Evolutionary conservation across 2,888 invertebrate species (phyloP), one percentile per base, ranked within the genome.

Genomic region (Nemurella pictetii): DNA sequence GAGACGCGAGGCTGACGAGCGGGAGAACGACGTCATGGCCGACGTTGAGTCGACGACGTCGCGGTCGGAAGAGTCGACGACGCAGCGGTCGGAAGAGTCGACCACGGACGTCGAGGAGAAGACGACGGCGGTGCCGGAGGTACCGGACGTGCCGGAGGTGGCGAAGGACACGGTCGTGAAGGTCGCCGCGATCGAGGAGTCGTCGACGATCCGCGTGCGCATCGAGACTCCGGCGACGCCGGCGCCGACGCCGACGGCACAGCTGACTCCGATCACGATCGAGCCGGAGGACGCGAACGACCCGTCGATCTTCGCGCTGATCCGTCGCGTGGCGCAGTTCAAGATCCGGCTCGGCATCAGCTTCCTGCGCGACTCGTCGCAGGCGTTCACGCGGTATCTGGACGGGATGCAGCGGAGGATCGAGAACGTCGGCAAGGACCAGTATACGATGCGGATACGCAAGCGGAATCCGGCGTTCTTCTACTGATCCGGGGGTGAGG

Each of bases 331-430:
- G 73, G 92, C 95, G 0, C 94, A 95, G 88, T 92, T 95, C 84
- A 95, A 95, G 89, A 90, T 95, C 35, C 92, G 93, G 88, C 89
- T 95, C 80, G 95, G 95, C 0, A 89, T 95, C 84, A 94, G 94
- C 85, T 91, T 95, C 86, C 89, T 95, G 25, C 94, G 94, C 88
- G 94, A 93, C 85, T 94, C 95, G 0, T 94, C 95, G 12, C 93
- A 94, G 84, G 93, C 94, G 4, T 90, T 95, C 82, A 93, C 94
- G 35, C 93, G 92, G 88, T 95, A 95, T 89, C 90, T 95, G 75
- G 92, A 92, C 84, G 92, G 92, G 87, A 93, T 94, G 86, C 93
- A 95, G 88, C 88, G 88, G 89, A 84, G 85, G 78, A 55, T 85
- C 25, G 85, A 83, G 55, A 29, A 72, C 12, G 72, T 82, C 28